These are phyloP conservation scores for Phataginus tetradactyla DNA, from an alignment of 2,797 vertebrate species.

Conservation along the genomic window DNA sequence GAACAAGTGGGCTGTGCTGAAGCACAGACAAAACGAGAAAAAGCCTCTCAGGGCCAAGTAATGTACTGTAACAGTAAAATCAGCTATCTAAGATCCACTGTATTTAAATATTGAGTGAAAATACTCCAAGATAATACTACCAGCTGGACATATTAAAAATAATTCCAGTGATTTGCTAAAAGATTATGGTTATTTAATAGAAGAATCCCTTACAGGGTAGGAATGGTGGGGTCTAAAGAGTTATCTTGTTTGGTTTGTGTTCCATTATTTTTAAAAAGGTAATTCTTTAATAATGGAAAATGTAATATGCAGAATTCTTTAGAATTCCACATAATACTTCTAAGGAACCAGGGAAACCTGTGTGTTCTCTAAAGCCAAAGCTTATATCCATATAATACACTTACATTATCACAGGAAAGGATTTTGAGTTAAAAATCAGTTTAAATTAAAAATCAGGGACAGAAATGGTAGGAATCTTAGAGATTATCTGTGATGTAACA, in stretches of 20 bases:
- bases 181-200: neutral
- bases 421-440: neutral
- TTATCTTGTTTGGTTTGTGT: neutral
- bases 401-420: neutral
- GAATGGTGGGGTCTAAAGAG: neutral
- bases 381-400: neutral
- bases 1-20: neutral
- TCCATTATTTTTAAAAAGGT: neutral
- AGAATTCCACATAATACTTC: neutral
- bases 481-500: neutral
- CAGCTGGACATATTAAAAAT: neutral
- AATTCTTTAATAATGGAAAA: neutral
- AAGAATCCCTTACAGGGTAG: neutral
- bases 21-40: neutral
- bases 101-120: neutral
- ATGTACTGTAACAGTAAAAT: neutral
- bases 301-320: slow-evolving; percentile 14
- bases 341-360: neutral
- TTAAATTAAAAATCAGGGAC: neutral
- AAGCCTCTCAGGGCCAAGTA: neutral
- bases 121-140: slow-evolving; percentile 4
- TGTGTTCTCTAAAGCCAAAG: neutral
- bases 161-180: neutral
- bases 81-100: neutral
- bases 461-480: neutral